Base-by-base conservation (phyloP, 64 coral and sea anemone genomes). In the Trachythela sp. region DNA sequence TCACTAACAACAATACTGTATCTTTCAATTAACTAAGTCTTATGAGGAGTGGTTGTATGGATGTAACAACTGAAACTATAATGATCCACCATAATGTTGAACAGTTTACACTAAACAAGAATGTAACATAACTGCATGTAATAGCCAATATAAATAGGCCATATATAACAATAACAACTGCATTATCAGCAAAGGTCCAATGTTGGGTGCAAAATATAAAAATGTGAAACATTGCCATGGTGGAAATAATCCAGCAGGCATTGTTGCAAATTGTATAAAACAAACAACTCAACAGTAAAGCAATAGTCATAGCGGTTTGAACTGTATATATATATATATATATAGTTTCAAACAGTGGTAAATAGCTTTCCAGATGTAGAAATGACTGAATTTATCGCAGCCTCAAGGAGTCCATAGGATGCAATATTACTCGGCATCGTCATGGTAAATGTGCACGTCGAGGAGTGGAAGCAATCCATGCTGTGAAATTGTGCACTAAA, bases 401-500 rank as follows among this genome's bases (percentile, higher is more conserved):
- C 84, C 60, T 92, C 85, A 50, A 92, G 67, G 42, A 92, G 13
- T 15, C 85, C 85, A 87, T 92, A 87, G 9, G 85, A 92, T 13
- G 37, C 40, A 86, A 45, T 45, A 45, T 45, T 11, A 45, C 11
- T 45, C 4, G 4, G 11, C 42, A 6, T 45, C 11, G 42, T 45
- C 11, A 11, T 45, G 42, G 4, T 6, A 45, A 45, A 45, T 45
- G 11, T 90, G 54, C 42, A 93, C 72, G 40, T 31, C 75, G 54
- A 84, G 89, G 77, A 40, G 88, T 87, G 85, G 88, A 94, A 36
- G 85, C 92, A 90, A 90, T 14, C 90, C 64, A 90, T 84, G 45
- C 48, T 40, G 38, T 83, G 54, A 33, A 54, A 94, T 90, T 48
- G 64, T 90, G 20, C 85, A 48, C 14, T 88, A 67, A 27, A 85